Evolutionary conservation across 2,797 vertebrate species (phyloP).

Genomic region (Pogonophryne albipinna): DNA sequence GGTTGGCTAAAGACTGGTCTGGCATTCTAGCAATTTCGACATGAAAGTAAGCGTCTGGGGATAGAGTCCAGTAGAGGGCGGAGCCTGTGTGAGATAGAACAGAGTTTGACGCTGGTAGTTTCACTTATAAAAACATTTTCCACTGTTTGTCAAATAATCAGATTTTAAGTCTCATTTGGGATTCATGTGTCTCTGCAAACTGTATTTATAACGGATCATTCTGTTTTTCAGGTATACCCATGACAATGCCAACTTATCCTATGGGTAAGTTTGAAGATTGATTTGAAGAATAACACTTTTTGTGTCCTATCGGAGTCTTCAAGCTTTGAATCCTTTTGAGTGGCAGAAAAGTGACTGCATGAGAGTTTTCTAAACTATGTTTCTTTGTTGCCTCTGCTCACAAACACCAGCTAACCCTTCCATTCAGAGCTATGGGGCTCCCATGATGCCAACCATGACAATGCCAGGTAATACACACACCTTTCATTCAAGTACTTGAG

Average conservation of each 20-base stretch:
- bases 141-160: not conserved
- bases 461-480: constrained; percentile 83
- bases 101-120: not conserved
- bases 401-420: constrained; percentile 83
- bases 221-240: constrained; percentile 69
- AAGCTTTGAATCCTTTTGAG: not conserved
- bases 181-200: not conserved
- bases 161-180: not conserved
- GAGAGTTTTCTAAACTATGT: not conserved
- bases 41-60: no score
- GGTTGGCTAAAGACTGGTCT: no score
- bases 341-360: not conserved
- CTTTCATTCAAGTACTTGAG: not conserved
- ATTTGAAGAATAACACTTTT: constrained; percentile 22
- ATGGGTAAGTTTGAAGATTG: constrained; percentile 77
- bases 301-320: not conserved
- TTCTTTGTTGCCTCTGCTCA: constrained; percentile 53
- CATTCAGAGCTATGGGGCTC: constrained; percentile 86
- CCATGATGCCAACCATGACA: constrained; percentile 85
- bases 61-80: no score
- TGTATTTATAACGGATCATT: not conserved
- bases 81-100: not conserved
- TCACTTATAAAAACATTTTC: no score
- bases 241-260: constrained; percentile 81
- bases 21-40: no score